A percentile compares a stretch with the other conserved stretches of the same genome.
phyloP scores from a whole-genome alignment of 1,140 invertebrate genomes.

The Kradibia gibbosae region DNA sequence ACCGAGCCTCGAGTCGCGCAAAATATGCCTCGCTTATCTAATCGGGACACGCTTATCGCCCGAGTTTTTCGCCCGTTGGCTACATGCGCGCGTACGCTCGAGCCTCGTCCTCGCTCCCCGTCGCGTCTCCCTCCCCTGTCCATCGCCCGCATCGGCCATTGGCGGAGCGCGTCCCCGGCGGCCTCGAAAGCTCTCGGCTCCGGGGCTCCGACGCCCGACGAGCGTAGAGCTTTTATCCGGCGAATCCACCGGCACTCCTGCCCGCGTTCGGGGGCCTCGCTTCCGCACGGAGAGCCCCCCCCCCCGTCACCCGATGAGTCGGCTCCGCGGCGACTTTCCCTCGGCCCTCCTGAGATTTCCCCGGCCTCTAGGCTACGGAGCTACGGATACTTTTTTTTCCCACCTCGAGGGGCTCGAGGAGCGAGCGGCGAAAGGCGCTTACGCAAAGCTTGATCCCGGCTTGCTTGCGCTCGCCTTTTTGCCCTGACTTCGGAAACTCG shows the following conservation, averaged over 20 bases:
- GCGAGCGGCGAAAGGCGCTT: not conserved
- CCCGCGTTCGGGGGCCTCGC: not conserved
- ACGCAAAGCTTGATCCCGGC: not conserved
- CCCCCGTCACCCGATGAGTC: not conserved
- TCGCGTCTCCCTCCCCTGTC: not conserved
- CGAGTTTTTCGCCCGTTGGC: not conserved
- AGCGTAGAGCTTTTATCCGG: not conserved
- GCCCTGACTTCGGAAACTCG: not conserved
- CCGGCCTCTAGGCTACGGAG: no score
- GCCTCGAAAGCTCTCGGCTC: no score
- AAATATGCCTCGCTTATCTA: not conserved
- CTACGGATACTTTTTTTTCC: not conserved
- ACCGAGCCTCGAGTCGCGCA: not conserved
- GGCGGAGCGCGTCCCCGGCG: not conserved
- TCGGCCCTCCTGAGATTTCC: no score
- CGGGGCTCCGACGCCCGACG: no score
- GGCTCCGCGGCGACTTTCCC: no score
- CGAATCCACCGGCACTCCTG: not conserved
- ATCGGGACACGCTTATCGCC: constrained; percentile 16
- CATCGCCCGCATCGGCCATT: not conserved
- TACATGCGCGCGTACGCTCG: not conserved
- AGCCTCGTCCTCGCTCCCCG: not conserved
- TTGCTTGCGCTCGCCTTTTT: not conserved
- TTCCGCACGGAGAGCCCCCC: not conserved
- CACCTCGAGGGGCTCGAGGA: not conserved